Conservation (phyloP, 2,113 vertebrate species). For the Daphoenositta chrysoptera region DNA sequence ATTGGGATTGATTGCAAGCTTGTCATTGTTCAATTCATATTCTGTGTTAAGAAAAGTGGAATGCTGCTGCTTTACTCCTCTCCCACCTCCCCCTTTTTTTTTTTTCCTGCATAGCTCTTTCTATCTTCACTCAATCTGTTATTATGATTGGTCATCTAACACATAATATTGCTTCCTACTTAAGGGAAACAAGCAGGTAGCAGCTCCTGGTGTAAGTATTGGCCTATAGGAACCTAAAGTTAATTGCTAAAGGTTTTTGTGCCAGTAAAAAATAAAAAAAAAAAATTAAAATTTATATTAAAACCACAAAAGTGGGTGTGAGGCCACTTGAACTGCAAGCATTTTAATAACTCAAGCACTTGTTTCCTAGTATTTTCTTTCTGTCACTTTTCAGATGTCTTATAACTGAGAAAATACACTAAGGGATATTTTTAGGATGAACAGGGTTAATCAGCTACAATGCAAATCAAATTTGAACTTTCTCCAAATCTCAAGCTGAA, state of each 20-base stretch:
- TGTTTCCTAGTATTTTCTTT: not conserved
- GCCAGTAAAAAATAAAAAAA: not conserved
- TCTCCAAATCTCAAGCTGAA: not conserved
- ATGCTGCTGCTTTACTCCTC: not conserved
- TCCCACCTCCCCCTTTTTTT: rapidly evolving
- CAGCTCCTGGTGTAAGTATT: not conserved
- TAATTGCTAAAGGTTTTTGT: not conserved
- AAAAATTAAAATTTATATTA: not conserved
- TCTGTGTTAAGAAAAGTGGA: not conserved
- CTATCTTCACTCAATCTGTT: not conserved
- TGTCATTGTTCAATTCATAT: not conserved
- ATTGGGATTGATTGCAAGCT: not conserved
- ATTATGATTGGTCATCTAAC: not conserved
- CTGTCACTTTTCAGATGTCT: not conserved
- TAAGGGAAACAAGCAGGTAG: not conserved
- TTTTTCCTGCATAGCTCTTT: not conserved
- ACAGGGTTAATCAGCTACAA: not conserved
- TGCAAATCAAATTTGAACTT: not conserved
- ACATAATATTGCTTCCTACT: not conserved
- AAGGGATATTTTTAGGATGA: not conserved
- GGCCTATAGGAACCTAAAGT: not conserved
- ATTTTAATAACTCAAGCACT: not conserved
- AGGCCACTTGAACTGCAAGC: not conserved
- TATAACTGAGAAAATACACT: not conserved
- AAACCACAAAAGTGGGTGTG: not conserved